Percentiles rank a stretch among this genome's conserved stretches.
Evolutionary conservation across 1,140 invertebrate genomes (phyloP).

Genomic region (Dryas iulia): DNA sequence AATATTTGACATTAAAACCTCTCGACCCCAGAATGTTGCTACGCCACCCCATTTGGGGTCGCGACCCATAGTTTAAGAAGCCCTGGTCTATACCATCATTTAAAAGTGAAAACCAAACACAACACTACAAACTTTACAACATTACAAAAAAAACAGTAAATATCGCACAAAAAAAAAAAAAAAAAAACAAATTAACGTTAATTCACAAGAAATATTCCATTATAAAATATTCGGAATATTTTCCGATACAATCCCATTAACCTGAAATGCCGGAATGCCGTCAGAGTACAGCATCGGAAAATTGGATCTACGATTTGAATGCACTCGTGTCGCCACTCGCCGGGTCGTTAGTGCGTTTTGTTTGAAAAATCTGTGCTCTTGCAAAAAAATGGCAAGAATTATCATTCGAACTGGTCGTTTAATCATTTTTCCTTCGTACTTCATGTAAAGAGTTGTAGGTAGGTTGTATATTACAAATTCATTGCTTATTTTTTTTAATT

Average conservation of each 20-base stretch:
- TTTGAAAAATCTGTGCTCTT: constrained; percentile 3
- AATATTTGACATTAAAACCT: too few relatives aligned
- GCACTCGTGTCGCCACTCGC: constrained; percentile 4
- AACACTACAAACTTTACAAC: too few relatives aligned
- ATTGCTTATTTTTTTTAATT: neutral
- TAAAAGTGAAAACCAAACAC: too few relatives aligned
- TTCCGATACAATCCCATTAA: constrained; percentile 7
- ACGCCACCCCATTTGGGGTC: too few relatives aligned
- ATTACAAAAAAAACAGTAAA: too few relatives aligned
- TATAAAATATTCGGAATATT: neutral
- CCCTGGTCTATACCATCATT: too few relatives aligned
- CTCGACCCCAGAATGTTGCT: too few relatives aligned
- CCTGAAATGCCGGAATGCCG: neutral
- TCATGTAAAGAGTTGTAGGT: too few relatives aligned
- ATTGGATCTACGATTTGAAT: constrained; percentile 9
- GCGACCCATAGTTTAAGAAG: too few relatives aligned
- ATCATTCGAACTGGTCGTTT: neutral
- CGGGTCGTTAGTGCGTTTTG: constrained; percentile 14
- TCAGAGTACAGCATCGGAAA: constrained; percentile 11
- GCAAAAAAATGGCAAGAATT: neutral
- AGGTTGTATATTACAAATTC: neutral
- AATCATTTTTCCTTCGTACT: neutral
- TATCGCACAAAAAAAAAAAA: too few relatives aligned
- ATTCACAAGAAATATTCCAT: too few relatives aligned
- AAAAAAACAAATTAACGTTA: too few relatives aligned